These are phyloP conservation scores for Ifrita kowaldi DNA, from an alignment of 2,113 vertebrate species.

Conservation along the genomic window DNA sequence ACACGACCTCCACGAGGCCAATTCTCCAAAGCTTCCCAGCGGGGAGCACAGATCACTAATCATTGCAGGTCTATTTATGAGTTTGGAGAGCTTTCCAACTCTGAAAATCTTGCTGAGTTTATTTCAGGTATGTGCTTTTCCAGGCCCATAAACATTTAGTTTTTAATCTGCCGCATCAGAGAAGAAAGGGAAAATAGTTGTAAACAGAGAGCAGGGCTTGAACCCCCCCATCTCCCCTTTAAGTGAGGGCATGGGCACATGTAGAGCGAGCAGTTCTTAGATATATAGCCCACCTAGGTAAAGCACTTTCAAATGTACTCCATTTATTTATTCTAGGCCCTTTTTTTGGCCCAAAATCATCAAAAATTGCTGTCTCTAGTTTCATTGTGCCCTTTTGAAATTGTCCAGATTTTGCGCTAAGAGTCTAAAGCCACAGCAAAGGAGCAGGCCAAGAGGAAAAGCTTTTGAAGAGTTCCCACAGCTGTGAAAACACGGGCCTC, in stretches of 20 bases:
- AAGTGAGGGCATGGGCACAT: constrained; percentile 25
- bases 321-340: constrained; percentile 85
- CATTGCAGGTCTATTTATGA: constrained; percentile 57
- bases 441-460: constrained; percentile 77
- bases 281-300: constrained; percentile 87
- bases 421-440: constrained; percentile 79
- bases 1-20: constrained; percentile 31
- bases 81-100: constrained; percentile 58
- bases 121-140: constrained; percentile 68
- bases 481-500: constrained; percentile 89
- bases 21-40: constrained; percentile 39
- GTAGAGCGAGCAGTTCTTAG: constrained; percentile 61
- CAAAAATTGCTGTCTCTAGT: constrained; percentile 83
- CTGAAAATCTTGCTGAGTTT: constrained; percentile 51
- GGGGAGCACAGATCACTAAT: constrained; percentile 56
- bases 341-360: constrained; percentile 83
- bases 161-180: constrained; percentile 15
- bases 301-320: constrained; percentile 80
- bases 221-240: constrained; percentile 36
- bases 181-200: constrained; percentile 66
- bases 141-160: constrained; percentile 41
- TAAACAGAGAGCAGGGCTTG: constrained; percentile 64
- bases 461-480: constrained; percentile 86
- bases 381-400: constrained; percentile 83
- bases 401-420: constrained; percentile 78